Evolutionary conservation across 2,113 vertebrate species (phyloP).

Genomic region (Lophura nycthemera): DNA sequence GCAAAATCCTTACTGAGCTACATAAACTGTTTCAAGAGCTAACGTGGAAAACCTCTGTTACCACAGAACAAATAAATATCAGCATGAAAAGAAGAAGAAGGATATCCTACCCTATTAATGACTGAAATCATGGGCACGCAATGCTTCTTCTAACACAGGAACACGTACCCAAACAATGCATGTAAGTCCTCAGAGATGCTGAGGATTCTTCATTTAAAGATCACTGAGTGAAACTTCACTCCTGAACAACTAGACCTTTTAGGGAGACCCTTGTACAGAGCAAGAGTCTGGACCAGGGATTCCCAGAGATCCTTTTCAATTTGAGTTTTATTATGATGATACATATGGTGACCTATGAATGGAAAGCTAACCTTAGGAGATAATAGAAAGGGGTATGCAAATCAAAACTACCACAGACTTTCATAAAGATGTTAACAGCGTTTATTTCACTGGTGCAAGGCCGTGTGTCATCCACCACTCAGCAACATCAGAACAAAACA

Average conservation of each 20-base stretch:
- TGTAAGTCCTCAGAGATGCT: neutral
- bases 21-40: neutral
- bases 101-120: neutral
- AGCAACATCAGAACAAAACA: constrained; percentile 59
- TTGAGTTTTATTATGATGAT: neutral
- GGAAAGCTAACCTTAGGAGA: neutral
- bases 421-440: constrained; percentile 66
- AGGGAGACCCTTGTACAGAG: neutral
- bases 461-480: constrained; percentile 41
- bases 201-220: neutral
- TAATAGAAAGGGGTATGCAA: neutral
- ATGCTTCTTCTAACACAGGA: neutral
- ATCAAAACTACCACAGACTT: constrained; percentile 16
- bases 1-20: neutral
- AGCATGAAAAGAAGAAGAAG: neutral
- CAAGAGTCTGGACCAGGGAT: neutral
- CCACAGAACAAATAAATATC: neutral
- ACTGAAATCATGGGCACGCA: neutral
- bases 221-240: neutral
- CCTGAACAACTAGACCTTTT: neutral
- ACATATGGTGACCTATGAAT: rapidly evolving
- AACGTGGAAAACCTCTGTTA: neutral
- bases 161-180: rapidly evolving
- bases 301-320: neutral
- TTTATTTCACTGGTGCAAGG: constrained; percentile 77